Conservation (phyloP, 2,113 vertebrate genomes). For the Mixornis gularis region DNA sequence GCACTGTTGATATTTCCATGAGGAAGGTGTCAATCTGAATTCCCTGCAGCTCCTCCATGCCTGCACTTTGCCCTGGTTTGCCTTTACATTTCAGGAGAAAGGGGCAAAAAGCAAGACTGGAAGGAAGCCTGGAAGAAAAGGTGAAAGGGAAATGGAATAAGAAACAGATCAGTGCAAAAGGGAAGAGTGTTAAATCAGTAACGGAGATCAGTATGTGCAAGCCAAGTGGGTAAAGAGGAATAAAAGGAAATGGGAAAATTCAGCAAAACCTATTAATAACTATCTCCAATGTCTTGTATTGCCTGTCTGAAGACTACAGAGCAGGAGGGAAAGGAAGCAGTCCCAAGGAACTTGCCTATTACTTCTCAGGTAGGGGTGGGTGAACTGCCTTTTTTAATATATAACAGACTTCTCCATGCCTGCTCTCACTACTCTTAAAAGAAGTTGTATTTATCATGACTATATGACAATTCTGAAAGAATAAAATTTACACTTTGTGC, state of each 20-base stretch:
- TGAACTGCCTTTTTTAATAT: not conserved
- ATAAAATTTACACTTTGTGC: not conserved
- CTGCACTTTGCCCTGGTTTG: not conserved
- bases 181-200: accelerated
- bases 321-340: not conserved
- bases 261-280: not conserved
- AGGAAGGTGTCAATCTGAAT: not conserved
- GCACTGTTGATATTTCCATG: not conserved
- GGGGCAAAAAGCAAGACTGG: not conserved
- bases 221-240: not conserved
- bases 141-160: not conserved
- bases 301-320: not conserved
- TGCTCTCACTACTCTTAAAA: not conserved
- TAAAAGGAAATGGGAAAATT: not conserved
- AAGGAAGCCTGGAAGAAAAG: not conserved
- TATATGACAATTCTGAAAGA: not conserved
- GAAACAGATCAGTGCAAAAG: not conserved
- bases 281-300: not conserved
- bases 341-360: not conserved
- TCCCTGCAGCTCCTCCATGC: not conserved
- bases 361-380: not conserved
- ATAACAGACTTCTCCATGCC: not conserved
- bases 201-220: not conserved
- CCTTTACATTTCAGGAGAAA: not conserved
- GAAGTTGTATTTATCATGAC: not conserved